Evolutionary conservation across 2,797 vertebrate species (phyloP).

Genomic region (Merluccius polli): DNA sequence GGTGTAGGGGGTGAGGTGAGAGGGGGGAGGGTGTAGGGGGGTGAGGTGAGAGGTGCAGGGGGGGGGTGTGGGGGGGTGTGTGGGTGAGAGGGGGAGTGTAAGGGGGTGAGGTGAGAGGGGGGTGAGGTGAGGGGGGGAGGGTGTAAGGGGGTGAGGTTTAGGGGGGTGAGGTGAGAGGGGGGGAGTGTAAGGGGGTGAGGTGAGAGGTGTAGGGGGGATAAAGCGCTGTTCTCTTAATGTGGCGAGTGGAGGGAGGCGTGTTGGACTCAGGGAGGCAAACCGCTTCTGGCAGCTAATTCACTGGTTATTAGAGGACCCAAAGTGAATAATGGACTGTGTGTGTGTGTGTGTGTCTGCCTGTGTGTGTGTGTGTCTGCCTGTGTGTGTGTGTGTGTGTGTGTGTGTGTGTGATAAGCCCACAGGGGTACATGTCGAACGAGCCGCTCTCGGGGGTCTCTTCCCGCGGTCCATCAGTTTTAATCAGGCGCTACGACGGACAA

Average conservation of each 20-base stretch:
- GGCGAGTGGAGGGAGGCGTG: constrained; percentile 50
- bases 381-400: constrained; percentile 12
- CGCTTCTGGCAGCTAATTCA: constrained; percentile 77
- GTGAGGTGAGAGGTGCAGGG: too few relatives aligned
- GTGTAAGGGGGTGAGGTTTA: too few relatives aligned
- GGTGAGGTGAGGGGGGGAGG: too few relatives aligned
- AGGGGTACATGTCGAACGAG: constrained; percentile 51
- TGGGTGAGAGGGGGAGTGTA: too few relatives aligned
- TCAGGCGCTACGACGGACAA: constrained; percentile 68
- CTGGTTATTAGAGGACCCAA: constrained; percentile 72
- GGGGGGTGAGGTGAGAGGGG: too few relatives aligned
- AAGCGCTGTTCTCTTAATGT: constrained; percentile 51
- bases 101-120: too few relatives aligned
- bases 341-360: constrained; percentile 18
- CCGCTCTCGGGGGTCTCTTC: constrained; percentile 49
- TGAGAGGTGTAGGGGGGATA: constrained; percentile 31
- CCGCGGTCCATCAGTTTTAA: constrained; percentile 76
- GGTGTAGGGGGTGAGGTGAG: too few relatives aligned
- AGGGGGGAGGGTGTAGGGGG: too few relatives aligned
- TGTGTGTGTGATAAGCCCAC: constrained; percentile 37
- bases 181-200: too few relatives aligned
- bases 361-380: constrained; percentile 17
- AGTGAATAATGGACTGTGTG: constrained; percentile 74
- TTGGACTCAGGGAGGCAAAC: constrained; percentile 64
- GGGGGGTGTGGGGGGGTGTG: too few relatives aligned